These are phyloP conservation scores for Hanleya hanleyi DNA, from an alignment of 2,888 invertebrate species.

Conservation along the genomic window DNA sequence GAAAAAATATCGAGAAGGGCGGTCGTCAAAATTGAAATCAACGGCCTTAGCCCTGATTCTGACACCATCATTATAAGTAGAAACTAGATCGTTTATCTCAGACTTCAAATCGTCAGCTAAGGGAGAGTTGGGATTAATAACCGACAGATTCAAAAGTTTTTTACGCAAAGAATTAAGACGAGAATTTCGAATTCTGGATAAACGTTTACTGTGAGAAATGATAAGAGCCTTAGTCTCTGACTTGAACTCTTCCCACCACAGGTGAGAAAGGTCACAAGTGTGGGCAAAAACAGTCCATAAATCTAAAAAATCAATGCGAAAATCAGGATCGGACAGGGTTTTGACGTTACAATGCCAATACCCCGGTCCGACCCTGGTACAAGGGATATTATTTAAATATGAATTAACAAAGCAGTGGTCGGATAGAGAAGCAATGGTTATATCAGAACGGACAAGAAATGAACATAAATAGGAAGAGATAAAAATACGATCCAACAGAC, in stretches of 20 bases:
- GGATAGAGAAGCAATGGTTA: not conserved
- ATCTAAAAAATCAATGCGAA: not conserved
- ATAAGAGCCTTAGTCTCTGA: not conserved
- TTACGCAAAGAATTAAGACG: not conserved
- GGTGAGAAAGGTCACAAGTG: not conserved
- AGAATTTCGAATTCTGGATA: not conserved
- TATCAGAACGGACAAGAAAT: not conserved
- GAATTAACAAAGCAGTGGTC: not conserved
- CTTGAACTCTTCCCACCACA: conserved; percentile 2
- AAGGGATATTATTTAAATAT: not conserved
- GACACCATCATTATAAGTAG: not conserved
- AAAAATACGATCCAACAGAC: not conserved
- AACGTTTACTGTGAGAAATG: not conserved
- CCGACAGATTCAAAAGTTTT: not conserved
- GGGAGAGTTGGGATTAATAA: not conserved
- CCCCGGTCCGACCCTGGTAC: not conserved
- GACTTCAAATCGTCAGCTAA: not conserved
- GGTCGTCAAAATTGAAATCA: not conserved
- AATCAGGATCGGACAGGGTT: not conserved
- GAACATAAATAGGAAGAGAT: not conserved
- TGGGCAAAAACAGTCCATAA: not conserved
- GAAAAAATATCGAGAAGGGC: not conserved
- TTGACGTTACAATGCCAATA: conserved; percentile 1
- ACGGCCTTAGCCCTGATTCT: not conserved
- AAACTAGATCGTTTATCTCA: not conserved